Conservation (phyloP, 53 echinoderm and acorn worm genomes). For the Patiria pectinifera region DNA sequence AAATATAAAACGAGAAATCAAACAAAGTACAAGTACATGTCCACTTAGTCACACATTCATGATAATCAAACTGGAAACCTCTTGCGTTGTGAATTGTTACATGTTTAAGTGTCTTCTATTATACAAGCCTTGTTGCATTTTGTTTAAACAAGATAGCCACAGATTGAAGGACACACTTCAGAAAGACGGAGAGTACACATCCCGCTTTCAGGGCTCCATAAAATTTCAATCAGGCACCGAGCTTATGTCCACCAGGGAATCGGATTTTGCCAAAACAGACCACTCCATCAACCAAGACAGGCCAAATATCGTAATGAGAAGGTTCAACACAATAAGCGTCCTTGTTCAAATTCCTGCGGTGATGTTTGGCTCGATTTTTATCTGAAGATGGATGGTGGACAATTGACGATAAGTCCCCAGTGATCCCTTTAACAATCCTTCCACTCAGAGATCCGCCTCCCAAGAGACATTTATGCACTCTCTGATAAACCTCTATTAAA, state of each 20-base stretch:
- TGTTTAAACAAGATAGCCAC: neutral
- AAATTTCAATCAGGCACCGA: neutral
- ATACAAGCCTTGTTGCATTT: neutral
- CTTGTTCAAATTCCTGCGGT: neutral
- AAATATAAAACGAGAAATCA: too few relatives aligned
- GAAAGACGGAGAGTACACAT: neutral
- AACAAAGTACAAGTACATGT: too few relatives aligned
- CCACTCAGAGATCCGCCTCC: neutral
- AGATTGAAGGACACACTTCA: neutral
- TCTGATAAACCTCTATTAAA: neutral
- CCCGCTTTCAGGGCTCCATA: neutral
- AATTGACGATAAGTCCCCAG: neutral
- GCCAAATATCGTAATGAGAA: slow-evolving; percentile 9
- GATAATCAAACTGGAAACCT: too few relatives aligned
- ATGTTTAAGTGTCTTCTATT: too few relatives aligned
- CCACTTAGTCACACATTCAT: too few relatives aligned
- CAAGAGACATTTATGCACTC: neutral
- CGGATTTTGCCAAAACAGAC: neutral
- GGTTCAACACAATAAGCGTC: neutral
- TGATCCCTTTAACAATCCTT: neutral
- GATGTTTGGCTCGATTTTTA: neutral
- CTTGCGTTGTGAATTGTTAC: too few relatives aligned
- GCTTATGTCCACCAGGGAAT: neutral
- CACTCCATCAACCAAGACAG: neutral
- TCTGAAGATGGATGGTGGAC: neutral